Evolutionary conservation across 1,140 invertebrate genomes (phyloP).

Genomic region (Cepaea nemoralis): DNA sequence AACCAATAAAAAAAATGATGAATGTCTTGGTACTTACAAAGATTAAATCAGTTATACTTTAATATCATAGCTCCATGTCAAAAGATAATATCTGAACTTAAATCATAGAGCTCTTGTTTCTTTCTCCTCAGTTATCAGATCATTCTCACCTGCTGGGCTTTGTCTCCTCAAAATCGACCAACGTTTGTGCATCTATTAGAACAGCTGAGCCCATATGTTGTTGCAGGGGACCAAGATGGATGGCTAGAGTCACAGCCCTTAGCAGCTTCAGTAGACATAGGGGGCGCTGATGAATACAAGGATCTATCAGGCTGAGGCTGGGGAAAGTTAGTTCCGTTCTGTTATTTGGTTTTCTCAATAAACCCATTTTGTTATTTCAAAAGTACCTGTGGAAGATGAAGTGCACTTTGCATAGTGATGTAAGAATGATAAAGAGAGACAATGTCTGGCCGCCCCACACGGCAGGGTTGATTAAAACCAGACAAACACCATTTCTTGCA

Average conservation of each 20-base stretch:
- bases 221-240: conserved; percentile 39
- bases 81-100: too few species aligned
- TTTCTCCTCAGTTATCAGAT: conserved; percentile 78
- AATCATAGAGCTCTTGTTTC: too few species aligned
- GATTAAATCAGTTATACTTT: too few species aligned
- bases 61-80: too few species aligned
- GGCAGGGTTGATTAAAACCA: too few species aligned
- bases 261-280: conserved; percentile 45
- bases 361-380: background rate
- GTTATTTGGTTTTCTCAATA: background rate
- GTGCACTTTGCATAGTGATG: background rate
- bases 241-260: conserved; percentile 53
- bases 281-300: conserved; percentile 57
- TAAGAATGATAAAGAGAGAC: background rate
- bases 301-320: conserved; percentile 56
- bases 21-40: too few species aligned
- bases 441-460: background rate
- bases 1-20: too few species aligned
- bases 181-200: conserved; percentile 78
- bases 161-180: conserved; percentile 81
- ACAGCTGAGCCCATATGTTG: conserved; percentile 52
- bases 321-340: background rate
- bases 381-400: background rate
- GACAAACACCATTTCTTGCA: too few species aligned
- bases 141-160: conserved; percentile 91